Conservation (phyloP, 1,140 invertebrate species). For the Drosophila melanogaster region DNA sequence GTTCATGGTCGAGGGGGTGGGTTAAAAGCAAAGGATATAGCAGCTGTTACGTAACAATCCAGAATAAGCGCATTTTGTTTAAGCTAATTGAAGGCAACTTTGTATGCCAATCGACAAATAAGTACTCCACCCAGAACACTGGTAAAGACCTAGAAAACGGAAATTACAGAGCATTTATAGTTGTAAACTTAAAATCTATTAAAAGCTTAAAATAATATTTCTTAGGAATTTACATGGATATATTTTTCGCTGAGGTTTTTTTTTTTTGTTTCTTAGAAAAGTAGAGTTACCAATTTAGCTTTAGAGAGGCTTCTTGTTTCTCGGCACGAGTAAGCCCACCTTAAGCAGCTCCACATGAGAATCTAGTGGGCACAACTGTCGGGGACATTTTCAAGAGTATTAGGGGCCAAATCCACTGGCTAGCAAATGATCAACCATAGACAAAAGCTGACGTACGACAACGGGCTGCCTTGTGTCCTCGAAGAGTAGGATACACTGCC, state of each 20-base stretch:
- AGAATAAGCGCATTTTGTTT: slow-evolving; percentile 32
- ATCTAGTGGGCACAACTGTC: slow-evolving; percentile 19
- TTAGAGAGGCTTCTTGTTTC: slow-evolving; percentile 14
- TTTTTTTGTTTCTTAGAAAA: background rate
- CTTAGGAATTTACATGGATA: too few species aligned
- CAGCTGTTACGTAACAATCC: slow-evolving; percentile 29
- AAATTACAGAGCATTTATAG: background rate
- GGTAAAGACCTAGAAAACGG: background rate
- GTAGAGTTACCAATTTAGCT: slow-evolving; percentile 5
- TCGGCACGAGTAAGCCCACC: slow-evolving; percentile 14
- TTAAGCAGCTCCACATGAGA: slow-evolving; percentile 20
- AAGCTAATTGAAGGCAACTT: slow-evolving; percentile 28
- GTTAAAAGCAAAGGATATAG: slow-evolving; percentile 36
- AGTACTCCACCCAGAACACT: background rate
- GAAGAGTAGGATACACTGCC: slow-evolving; percentile 8
- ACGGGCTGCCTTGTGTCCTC: slow-evolving; percentile 30
- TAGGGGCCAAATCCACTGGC: slow-evolving; percentile 43
- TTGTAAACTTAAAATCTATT: too few species aligned
- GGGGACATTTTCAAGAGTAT: slow-evolving; percentile 50
- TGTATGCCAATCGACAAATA: background rate
- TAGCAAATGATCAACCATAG: slow-evolving; percentile 49
- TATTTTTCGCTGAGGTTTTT: too few species aligned
- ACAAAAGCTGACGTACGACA: slow-evolving; percentile 54
- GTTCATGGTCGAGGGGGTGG: slow-evolving; percentile 10
- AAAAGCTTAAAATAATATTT: too few species aligned